Evolutionary conservation across 2,888 invertebrate genomes (phyloP), one percentile per base, ranked within the genome.

Genomic region (Ochropacha duplaris): DNA sequence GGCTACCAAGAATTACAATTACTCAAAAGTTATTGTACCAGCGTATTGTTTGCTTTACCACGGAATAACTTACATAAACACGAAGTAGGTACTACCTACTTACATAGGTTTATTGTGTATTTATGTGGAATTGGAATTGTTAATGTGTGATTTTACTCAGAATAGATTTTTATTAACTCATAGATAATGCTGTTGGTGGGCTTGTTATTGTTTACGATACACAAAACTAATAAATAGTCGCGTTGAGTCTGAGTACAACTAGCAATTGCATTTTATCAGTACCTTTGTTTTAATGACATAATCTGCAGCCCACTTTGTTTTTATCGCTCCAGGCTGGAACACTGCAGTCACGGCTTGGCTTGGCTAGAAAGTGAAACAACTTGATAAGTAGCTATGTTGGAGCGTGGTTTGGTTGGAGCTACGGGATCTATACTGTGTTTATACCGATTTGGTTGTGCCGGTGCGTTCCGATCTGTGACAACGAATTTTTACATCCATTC

Each of bases 361-460:
- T 67, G 65, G 65, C 77, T 84, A 84, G 88, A 90, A 89, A 90
- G 88, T 89, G 84, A 87, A 86, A 79, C 78, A 83, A 66, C 54
- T 65, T 63, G 63, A 76, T 57, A 64, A 77, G 76, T 80, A 56
- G 83, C 71, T 68, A 65, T 60, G 65, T 68, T 61, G 65, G 64
- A 62, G 57, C 61, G n/a, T n/a, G n/a, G n/a, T n/a, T n/a, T n/a
- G n/a, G n/a, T n/a, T n/a, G n/a, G 64, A 62, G 57, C 61, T 66
- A 66, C 61, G 64, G 61, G 69, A 66, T 78, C 59, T 61, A 66
- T 77, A 72, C 77, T 77, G 74, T 76, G 78, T 78, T 76, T 76
- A 78, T 79, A 86, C 73, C 66, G 79, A 87, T 82, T 87, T 68
- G 78, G 89, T 85, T 80, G 90, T 89, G 74, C 88, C 83, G 82